Conservation (phyloP, 2,797 vertebrate species). For the Malacoraja senta region DNA sequence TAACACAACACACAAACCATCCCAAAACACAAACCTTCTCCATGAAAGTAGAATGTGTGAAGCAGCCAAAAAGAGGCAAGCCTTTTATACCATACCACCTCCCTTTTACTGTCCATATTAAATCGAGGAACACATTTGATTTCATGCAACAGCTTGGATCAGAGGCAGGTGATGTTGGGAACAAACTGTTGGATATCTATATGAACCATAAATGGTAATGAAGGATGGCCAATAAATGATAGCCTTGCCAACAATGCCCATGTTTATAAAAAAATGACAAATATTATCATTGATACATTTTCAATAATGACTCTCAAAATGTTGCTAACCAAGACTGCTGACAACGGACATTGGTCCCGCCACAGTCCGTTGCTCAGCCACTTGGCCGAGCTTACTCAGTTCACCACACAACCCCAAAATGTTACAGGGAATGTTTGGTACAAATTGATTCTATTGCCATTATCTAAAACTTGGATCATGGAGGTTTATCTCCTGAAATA, state of each 20-base stretch:
- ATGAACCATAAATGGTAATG: no score
- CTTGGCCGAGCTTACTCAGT: neutral
- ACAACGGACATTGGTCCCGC: neutral
- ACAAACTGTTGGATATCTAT: neutral
- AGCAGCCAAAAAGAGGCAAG: neutral
- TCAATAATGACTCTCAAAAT: neutral
- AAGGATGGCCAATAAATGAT: no score
- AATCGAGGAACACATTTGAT: neutral
- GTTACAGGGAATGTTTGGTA: neutral
- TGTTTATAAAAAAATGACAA: neutral
- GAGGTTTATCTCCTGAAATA: no score
- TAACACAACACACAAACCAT: neutral
- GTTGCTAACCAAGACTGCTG: neutral
- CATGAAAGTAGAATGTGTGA: neutral
- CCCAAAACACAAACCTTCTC: neutral
- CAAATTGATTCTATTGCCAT: neutral
- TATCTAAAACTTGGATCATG: neutral
- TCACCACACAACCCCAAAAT: neutral
- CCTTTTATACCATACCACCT: neutral
- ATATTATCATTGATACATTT: neutral
- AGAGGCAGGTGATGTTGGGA: neutral
- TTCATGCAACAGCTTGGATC: neutral
- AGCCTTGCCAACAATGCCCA: no score
- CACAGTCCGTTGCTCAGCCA: neutral
- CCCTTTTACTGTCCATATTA: neutral